Conservation (phyloP, 2,888 invertebrate species). For the Cheiracanthium punctorium region DNA sequence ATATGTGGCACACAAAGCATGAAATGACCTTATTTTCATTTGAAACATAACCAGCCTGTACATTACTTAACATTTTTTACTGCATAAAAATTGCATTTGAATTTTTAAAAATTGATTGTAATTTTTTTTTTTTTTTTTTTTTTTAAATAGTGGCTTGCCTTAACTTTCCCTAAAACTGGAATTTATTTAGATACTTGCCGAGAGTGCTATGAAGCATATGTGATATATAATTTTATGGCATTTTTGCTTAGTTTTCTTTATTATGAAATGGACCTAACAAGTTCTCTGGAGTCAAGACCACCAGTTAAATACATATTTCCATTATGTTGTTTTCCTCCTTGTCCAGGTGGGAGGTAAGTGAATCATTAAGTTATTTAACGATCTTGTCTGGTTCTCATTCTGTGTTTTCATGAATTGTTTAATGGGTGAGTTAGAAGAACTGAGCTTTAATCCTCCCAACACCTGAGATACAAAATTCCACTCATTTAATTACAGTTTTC, state of each 20-base stretch:
- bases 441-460: too few relatives aligned
- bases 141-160: constrained; percentile 92
- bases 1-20: not conserved
- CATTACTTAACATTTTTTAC: not conserved
- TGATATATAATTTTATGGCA: constrained; percentile 98
- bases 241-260: constrained; percentile 93
- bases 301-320: constrained; percentile 94
- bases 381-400: too few relatives aligned
- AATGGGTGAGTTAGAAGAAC: too few relatives aligned
- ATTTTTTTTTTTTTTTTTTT: too few relatives aligned
- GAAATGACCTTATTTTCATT: not conserved
- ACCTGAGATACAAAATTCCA: too few relatives aligned
- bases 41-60: not conserved
- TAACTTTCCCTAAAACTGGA: constrained; percentile 89
- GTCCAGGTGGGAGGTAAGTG: constrained; percentile 91
- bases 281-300: constrained; percentile 76
- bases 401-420: too few relatives aligned
- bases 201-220: constrained; percentile 98
- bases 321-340: constrained; percentile 91
- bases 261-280: constrained; percentile 89
- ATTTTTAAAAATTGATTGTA: constrained; percentile 71
- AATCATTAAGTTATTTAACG: too few relatives aligned
- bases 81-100: not conserved
- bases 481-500: too few relatives aligned
- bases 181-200: constrained; percentile 94